Percentiles rank a stretch among this genome's conserved stretches.
These are phyloP conservation scores for Chirona hameri DNA, from an alignment of 2,888 invertebrate species.

Conservation along the genomic window DNA sequence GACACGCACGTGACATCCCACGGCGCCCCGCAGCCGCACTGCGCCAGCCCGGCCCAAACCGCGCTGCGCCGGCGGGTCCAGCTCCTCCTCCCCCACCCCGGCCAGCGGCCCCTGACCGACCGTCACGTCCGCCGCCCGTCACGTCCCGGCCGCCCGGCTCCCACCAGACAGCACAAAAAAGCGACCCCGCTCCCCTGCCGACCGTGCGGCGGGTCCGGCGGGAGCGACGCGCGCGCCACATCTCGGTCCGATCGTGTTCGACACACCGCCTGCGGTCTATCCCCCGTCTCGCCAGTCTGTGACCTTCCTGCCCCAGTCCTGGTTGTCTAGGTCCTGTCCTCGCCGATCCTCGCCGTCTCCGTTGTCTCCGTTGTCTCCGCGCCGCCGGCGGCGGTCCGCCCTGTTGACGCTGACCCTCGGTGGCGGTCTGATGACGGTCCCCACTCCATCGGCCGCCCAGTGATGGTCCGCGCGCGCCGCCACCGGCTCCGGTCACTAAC, in stretches of 20 bases:
- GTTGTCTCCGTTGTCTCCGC: not conserved
- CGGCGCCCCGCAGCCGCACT: too few species aligned
- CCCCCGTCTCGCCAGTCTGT: not conserved
- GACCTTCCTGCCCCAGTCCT: not conserved
- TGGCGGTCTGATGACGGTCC: not conserved
- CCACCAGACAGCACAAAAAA: not conserved
- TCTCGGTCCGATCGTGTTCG: not conserved
- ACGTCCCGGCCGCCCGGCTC: not conserved
- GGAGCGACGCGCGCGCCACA: not conserved
- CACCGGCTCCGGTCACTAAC: not conserved
- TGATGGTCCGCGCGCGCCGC: not conserved
- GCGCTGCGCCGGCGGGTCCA: too few species aligned
- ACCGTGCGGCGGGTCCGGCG: not conserved
- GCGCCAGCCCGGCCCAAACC: too few species aligned
- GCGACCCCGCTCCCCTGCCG: not conserved
- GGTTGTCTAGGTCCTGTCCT: not conserved
- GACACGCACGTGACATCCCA: too few species aligned
- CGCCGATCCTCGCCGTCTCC: not conserved
- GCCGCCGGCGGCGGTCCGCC: not conserved
- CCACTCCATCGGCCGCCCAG: not conserved
- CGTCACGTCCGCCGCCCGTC: not conserved
- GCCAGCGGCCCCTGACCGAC: not conserved
- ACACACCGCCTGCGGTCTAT: not conserved
- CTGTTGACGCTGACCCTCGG: not conserved
- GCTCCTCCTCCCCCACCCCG: too few species aligned